Percentiles rank a stretch among this genome's conserved stretches.
Evolutionary conservation across 2,888 invertebrate species (phyloP).

Genomic region (Muschampia plurimacula): DNA sequence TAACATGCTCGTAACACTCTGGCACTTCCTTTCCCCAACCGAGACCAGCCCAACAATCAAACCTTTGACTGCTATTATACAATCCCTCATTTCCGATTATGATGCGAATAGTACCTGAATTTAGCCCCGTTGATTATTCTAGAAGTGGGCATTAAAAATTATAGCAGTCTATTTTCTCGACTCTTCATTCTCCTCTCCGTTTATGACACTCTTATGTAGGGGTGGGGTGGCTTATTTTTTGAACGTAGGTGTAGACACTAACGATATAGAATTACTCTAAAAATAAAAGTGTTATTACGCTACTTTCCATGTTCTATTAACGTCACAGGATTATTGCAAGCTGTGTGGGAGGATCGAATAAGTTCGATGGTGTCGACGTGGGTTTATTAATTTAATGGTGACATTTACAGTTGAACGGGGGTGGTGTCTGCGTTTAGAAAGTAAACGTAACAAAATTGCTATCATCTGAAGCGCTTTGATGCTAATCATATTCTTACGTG

Average conservation of each 20-base stretch:
- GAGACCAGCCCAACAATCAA: too few relatives aligned
- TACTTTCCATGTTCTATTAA: conserved; percentile 34
- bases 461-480: neutral
- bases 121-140: too few relatives aligned
- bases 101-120: too few relatives aligned
- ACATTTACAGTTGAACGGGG: conserved; percentile 64
- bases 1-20: too few relatives aligned
- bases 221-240: conserved; percentile 36
- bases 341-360: conserved; percentile 48
- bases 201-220: neutral
- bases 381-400: conserved; percentile 59
- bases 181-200: too few relatives aligned
- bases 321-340: conserved; percentile 44
- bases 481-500: neutral
- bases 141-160: too few relatives aligned
- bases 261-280: neutral
- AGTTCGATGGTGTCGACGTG: conserved; percentile 48
- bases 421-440: conserved; percentile 55
- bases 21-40: too few relatives aligned
- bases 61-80: too few relatives aligned
- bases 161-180: too few relatives aligned
- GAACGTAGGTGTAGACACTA: neutral
- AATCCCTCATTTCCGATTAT: too few relatives aligned
- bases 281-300: conserved; percentile 49
- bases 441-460: neutral